phyloP scores from a whole-genome alignment of 2,888 invertebrate species.

The Listrodromus nycthemerus region DNA sequence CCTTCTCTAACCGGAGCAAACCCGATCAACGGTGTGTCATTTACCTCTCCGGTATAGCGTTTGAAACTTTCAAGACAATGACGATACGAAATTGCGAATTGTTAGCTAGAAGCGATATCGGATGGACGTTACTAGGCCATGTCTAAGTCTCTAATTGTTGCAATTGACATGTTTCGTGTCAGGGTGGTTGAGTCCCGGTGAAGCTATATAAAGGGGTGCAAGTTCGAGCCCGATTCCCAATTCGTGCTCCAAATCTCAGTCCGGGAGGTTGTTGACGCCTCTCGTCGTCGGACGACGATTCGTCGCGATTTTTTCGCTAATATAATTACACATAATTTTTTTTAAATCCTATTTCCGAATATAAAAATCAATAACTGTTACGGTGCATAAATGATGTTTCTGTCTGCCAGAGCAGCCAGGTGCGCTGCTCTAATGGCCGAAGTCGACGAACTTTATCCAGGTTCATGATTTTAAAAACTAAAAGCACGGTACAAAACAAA shows the following conservation, averaged over 20 bases:
- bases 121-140: slow-evolving; percentile 77
- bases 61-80: slow-evolving; percentile 66
- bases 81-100: slow-evolving; percentile 60
- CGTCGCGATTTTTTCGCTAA: background rate
- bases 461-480: slow-evolving; percentile 66
- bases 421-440: slow-evolving; percentile 81
- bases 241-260: slow-evolving; percentile 43
- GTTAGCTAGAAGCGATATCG: slow-evolving; percentile 42
- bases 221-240: slow-evolving; percentile 65
- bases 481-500: no score
- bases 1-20: slow-evolving; percentile 5
- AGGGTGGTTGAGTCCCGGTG: slow-evolving; percentile 26
- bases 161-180: slow-evolving; percentile 80
- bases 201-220: slow-evolving; percentile 73
- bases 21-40: slow-evolving; percentile 27
- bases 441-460: slow-evolving; percentile 81
- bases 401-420: slow-evolving; percentile 78
- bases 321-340: background rate
- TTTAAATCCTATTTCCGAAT: background rate
- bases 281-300: background rate
- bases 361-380: slow-evolving; percentile 8
- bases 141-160: slow-evolving; percentile 72
- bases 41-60: slow-evolving; percentile 16
- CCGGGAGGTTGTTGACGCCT: slow-evolving; percentile 33
- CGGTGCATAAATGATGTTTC: slow-evolving; percentile 71